These are phyloP conservation scores for Heptranchias perlo DNA, from an alignment of 2,113 vertebrate species.

Conservation along the genomic window DNA sequence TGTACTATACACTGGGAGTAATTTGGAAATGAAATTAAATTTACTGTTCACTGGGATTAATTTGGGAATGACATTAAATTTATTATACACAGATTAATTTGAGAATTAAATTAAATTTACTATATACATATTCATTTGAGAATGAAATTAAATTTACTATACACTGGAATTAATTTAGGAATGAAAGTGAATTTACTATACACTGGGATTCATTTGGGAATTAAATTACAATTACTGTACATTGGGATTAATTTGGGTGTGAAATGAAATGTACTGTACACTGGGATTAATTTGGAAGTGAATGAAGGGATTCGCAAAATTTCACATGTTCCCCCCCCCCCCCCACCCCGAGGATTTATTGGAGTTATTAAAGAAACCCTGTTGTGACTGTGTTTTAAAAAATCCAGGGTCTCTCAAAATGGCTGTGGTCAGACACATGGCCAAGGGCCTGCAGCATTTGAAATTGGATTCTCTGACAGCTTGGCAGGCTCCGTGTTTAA, in stretches of 20 bases:
- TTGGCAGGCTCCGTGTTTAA: no score
- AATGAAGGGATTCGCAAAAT: no score
- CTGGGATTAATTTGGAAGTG: not conserved
- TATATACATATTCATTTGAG: not conserved
- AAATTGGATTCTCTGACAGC: no score
- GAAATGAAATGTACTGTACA: not conserved
- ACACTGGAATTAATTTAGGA: not conserved
- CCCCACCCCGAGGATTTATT: no score
- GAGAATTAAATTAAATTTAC: not conserved
- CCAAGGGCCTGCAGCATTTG: no score
- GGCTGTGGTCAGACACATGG: no score
- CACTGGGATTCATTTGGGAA: not conserved
- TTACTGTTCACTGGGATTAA: not conserved
- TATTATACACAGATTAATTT: not conserved
- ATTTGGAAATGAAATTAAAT: not conserved
- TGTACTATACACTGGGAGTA: not conserved
- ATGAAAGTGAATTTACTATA: not conserved
- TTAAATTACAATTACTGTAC: no score
- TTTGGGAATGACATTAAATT: not conserved
- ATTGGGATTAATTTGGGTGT: not conserved
- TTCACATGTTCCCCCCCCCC: no score
- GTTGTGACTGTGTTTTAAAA: no score
- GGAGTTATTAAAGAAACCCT: no score
- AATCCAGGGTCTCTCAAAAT: no score
- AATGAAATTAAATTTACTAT: not conserved